Base-by-base conservation (phyloP, 2,888 invertebrate species). In the Pseudococcus longispinus region DNA sequence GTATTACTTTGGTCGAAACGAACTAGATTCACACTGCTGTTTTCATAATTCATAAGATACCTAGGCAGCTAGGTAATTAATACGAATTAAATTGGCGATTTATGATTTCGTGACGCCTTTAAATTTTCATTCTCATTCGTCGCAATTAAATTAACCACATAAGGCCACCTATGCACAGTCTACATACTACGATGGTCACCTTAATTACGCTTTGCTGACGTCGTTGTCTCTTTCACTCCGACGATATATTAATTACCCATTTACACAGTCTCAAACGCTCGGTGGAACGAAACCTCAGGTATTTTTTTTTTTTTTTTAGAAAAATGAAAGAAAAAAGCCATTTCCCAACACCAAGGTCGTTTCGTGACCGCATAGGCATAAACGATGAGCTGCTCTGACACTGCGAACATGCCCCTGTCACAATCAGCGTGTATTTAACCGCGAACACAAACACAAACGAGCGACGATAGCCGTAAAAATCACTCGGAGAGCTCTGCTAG, bases 21-120 rank as follows among this genome's bases (percentile, higher is more conserved):
- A 80, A 42, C 42, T 42, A 42, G 42, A 42, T 42, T n/a, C 42
- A n/a, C 32, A 37, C 32, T 60, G 29, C 37, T 20, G 77, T 42
- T 80, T 80, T 80, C 77, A 80, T 80, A 80, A 80, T 80, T 77
- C 37, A 77, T 77, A 77, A 29, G 37, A 18, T 8, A 37, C 37
- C 37, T 9, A 6, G 8, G 8, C 8, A 6, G 3, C 20, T 23
- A n/a, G 42, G 29, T 80, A 80, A 80, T 80, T 80, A 80, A 80
- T 20, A 37, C 77, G 20, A 6, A 80, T 42, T 42, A 80, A 80
- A 80, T 42, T 80, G 77, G 77, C 77, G 23, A 80, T 80, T 80
- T 80, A 80, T 15, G 77, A 80, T 80, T 80, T 80, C 77, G 77
- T 80, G 42, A 5, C 11, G 37, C 9, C 9, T 20, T 20, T 23